Evolutionary conservation across 2,888 invertebrate genomes (phyloP), one percentile per base, ranked within the genome.

Genomic region (Dexiosoma caninum): DNA sequence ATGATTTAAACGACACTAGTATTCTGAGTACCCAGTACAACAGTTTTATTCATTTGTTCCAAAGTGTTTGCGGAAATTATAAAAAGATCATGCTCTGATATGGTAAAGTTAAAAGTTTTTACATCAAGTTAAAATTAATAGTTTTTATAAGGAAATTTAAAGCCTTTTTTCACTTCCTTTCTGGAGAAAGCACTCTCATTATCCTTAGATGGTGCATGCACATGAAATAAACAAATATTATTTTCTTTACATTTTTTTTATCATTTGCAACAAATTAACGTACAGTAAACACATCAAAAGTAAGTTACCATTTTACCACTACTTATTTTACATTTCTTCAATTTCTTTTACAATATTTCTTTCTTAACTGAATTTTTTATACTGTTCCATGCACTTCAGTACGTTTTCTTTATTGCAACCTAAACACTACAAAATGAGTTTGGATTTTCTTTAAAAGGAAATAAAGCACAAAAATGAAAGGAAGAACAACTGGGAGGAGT

Each of bases 361-460:
- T 46, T 32, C 44, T 35, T 55, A n/a, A 27, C 1, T 19, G 27
- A 14, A 23, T 40, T 30, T 37, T 21, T 35, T 21, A 23, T 14
- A 8, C n/a, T n/a, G 12, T 27, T 60, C 14, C 8, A 30, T 21
- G 30, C 40, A 7, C 57, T 69, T 44, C 5, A 51, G 5, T 16
- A 16, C n/a, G n/a, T 57, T 42, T 60, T 55, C n/a, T 40, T 77
- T 32, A 27, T 57, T 55, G 64, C 40, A 62, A 46, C 40, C 49
- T 64, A 57, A 70, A 64, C 62, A 57, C 64, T 64, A 70, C 40
- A 64, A 70, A 77, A 70, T 77, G 64, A 70, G 40, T 70, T 77
- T 57, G 62, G 32, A 64, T 77, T 77, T 70, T 70, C 49, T 70
- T 46, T 64, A 42, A 32, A 12, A 51, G 53, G 62, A 62, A 72